Evolutionary conservation across 35 echinoderm and acorn worm genomes (phyloP), one percentile per base, ranked within the genome.

Genomic region (Acanthaster planci): DNA sequence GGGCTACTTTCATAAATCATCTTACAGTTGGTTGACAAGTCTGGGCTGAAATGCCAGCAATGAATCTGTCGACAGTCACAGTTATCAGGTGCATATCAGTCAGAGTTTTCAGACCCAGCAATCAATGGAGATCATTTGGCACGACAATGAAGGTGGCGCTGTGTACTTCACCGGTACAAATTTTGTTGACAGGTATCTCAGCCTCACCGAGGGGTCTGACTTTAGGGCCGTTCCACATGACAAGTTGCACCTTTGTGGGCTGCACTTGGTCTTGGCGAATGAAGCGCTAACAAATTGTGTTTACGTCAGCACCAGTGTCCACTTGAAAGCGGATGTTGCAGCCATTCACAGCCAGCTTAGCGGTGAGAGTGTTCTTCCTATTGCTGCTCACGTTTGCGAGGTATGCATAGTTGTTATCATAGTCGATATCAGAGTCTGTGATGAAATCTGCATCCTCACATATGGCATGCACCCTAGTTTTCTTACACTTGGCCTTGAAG

Each of bases 51-150:
- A 85, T 36, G 26, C 29, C 82, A 18, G 21, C 31, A 59, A 57
- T 52, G 40, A 92, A 54, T 27, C 86, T 86, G 54, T 87, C 84
- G 56, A 80, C 36, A 52, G 79, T 83, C 5, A 91, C 56, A 39
- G 50, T 87, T 17, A 86, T 86, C n/a, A 91, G 37, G 38, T 86
- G 3, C 83, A 91, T 91, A 36, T 91, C 82, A 22, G 85, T 75
- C 39, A 83, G 60, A 80, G 89, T 77, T 30, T 17, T 54, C 29
- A 77, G 86, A 55, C 84, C 84, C 14, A 92, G 84, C 18, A 92
- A 84, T 47, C 84, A 78, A 16, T 82, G 27, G 37, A 57, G 80
- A 44, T 75, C 51, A 4, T 40, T 39, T 51, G 29, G 21, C 60
- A 89, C 60, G 0, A 89, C 79, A 76, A 64, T 38, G 67, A 89